phyloP scores from a whole-genome alignment of 2,797 vertebrate species.

The Myripristis murdjan region DNA sequence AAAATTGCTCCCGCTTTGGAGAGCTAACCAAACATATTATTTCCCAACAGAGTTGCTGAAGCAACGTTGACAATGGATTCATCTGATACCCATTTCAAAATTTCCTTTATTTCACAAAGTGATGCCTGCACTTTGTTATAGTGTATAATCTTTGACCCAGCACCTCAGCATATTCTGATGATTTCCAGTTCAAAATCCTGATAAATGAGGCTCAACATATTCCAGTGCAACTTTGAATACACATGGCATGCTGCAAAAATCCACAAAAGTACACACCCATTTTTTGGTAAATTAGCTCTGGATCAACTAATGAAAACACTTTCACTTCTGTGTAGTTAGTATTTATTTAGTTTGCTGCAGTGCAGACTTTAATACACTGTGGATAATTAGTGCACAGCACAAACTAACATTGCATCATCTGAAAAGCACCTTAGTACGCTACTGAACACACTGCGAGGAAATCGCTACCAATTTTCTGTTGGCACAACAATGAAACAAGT shows the following conservation, averaged over 20 bases:
- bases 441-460: slow-evolving; percentile 20
- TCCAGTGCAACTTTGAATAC: background rate
- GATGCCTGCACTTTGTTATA: background rate
- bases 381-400: slow-evolving; percentile 19
- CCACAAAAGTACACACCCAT: background rate
- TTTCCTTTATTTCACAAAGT: slow-evolving; percentile 1
- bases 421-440: slow-evolving; percentile 31
- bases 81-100: slow-evolving; percentile 7
- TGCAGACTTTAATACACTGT: slow-evolving; percentile 11
- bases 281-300: background rate
- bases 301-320: background rate
- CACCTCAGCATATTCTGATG: background rate
- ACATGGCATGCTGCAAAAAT: background rate
- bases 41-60: background rate
- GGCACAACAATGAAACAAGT: background rate
- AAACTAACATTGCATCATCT: slow-evolving; percentile 56
- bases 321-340: background rate
- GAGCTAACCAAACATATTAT: slow-evolving; percentile 15
- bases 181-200: background rate
- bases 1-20: slow-evolving; percentile 30
- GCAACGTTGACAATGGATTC: background rate
- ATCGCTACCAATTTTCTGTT: background rate
- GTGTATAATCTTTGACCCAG: too few species aligned
- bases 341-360: slow-evolving; percentile 20
- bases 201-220: background rate